phyloP scores from a whole-genome alignment of 1,140 invertebrate species.

The Hormaphis cornu region DNA sequence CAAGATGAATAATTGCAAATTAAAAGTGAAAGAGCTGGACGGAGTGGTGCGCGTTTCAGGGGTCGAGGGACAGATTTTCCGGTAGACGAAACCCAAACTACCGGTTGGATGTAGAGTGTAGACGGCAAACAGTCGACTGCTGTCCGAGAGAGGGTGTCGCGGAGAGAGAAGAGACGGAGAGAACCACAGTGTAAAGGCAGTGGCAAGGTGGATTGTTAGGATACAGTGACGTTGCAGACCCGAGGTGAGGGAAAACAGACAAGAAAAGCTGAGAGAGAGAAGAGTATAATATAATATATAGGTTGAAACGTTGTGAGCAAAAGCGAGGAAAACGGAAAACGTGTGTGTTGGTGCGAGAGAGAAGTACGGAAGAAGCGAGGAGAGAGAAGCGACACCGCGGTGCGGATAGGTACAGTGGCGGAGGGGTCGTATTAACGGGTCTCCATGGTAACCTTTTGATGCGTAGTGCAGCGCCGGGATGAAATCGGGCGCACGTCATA shows the following conservation, averaged over 20 bases:
- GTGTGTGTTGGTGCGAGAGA: background rate
- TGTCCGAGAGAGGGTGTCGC: too few relatives aligned
- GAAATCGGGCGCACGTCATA: conserved; percentile 22
- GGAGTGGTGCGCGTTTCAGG: background rate
- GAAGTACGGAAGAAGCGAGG: background rate
- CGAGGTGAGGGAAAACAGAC: background rate
- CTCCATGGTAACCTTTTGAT: conserved; percentile 30
- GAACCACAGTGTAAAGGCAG: too few relatives aligned
- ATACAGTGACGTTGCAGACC: background rate
- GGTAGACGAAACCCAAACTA: conserved; percentile 2
- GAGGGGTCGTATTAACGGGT: conserved; percentile 16
- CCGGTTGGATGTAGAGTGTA: background rate
- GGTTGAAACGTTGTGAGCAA: too few relatives aligned
- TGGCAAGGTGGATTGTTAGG: background rate
- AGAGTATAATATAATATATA: too few relatives aligned
- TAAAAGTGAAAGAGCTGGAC: background rate
- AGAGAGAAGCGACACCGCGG: background rate
- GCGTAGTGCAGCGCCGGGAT: conserved; percentile 20
- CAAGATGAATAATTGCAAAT: background rate
- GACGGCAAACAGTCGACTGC: too few relatives aligned
- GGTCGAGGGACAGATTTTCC: conserved; percentile 4
- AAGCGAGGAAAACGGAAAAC: background rate
- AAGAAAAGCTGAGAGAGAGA: background rate
- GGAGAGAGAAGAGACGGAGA: too few relatives aligned
- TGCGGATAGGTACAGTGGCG: background rate